phyloP scores from a whole-genome alignment of 2,888 invertebrate genomes.

The Coelopa pilipes region DNA sequence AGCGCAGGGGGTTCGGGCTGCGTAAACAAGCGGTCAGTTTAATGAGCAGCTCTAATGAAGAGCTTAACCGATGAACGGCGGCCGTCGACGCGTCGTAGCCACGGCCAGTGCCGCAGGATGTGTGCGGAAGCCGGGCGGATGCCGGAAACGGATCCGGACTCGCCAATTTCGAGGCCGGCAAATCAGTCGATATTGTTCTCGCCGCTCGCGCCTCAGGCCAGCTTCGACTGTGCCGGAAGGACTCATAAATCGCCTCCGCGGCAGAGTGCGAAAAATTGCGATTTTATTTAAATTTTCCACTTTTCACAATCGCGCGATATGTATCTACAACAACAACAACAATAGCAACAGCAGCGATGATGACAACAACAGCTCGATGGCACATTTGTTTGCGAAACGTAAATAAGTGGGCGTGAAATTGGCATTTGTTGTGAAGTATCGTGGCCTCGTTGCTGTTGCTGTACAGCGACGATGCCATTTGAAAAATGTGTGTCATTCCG shows the following conservation, averaged over 20 bases:
- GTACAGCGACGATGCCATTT: slow-evolving; percentile 40
- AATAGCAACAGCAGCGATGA: no score
- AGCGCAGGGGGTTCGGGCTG: background rate
- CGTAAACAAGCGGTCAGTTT: slow-evolving; percentile 38
- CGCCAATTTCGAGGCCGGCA: slow-evolving; percentile 4
- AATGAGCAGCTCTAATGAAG: slow-evolving; percentile 44
- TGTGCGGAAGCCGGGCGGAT: slow-evolving; percentile 8
- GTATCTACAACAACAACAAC: background rate
- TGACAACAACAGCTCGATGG: no score
- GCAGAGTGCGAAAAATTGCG: slow-evolving; percentile 57
- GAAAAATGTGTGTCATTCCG: slow-evolving; percentile 63
- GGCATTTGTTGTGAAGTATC: slow-evolving; percentile 40
- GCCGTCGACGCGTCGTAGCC: background rate
- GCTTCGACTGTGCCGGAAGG: background rate
- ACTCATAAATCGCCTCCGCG: background rate
- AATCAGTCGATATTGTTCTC: slow-evolving; percentile 21
- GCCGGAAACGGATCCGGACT: slow-evolving; percentile 23
- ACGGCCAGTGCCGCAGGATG: slow-evolving; percentile 2
- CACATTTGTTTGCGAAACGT: slow-evolving; percentile 35
- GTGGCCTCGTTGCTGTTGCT: no score
- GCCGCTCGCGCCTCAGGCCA: background rate
- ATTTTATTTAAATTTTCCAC: slow-evolving; percentile 60
- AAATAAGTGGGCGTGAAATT: slow-evolving; percentile 64
- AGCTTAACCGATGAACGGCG: slow-evolving; percentile 36
- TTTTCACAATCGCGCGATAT: background rate